Evolutionary conservation across 1,140 invertebrate genomes (phyloP), one percentile per base, ranked within the genome.

Genomic region (Latrodectus geometricus): DNA sequence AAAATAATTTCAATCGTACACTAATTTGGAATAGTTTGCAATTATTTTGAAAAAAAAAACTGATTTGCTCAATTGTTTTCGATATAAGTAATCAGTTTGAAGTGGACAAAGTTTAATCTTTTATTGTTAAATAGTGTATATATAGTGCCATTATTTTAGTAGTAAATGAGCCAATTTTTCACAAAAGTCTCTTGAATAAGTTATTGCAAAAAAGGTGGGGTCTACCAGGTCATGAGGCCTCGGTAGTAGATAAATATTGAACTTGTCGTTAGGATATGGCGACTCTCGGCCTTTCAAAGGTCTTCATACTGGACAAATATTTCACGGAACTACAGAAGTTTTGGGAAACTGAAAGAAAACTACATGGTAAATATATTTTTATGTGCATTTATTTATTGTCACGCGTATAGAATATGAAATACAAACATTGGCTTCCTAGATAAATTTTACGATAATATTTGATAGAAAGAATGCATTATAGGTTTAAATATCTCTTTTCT

Each of bases 291-390:
- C 94, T 97, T 88, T 96, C 96, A 90, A 98, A 98, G 94, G 96
- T 97, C 91, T 98, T 97, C 94, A 97, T 98, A 91, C 94, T 98
- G 93, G 97, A 98, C 94, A 98, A 97, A 92, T 98, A 98, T 92
- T 98, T 98, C 91, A 97, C 96, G 88, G 96, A 97, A 93, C 93
- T 97, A 91, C 96, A 97, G 91, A 97, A 97, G 93, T 97, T 97
- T 92, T 97, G 96, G 96, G 96, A 98, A 92, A 97, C 96, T 78
- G 96, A 97, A 92, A 72, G 96, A 92, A 97, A 97, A 93, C 93
- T 97, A 89, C 96, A 97, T 96, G 96, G 96, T 97, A 94, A 74
- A 74, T 50, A 9, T 17, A 50, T 35, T 35, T 35, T 35, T 35
- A 35, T 35, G 35, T 3, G 61, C n/a, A 15, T 65, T 65, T 14